Base-by-base conservation (phyloP, 2,888 invertebrate species). In the Parnassius orleans region DNA sequence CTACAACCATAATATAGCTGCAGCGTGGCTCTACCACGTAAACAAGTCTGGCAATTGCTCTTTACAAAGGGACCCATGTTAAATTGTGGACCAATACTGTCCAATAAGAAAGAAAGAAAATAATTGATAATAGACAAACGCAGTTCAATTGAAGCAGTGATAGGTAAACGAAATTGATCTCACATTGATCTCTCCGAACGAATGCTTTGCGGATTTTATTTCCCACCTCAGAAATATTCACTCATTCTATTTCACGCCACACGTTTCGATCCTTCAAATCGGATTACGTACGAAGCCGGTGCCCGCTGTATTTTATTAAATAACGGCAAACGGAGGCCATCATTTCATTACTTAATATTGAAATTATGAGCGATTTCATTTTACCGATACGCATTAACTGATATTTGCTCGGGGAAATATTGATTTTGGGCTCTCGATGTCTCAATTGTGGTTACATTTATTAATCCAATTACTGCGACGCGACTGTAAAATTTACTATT, bases 321-420 rank as follows among this genome's bases (percentile, higher is more conserved):
- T 46, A 12, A 46, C 46, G 46, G 46, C 46, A 12, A 12, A 43
- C 53, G 65, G 54, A 11, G 43, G 24, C 53, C 60, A 42, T 65
- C 57, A 57, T 64, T 58, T 51, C 66, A 66, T 71, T 67, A 69
- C 67, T 70, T 70, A 71, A 72, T 71, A 71, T 70, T 67, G 65
- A 70, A 72, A 69, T 69, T 70, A 70, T 63, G 66, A 64, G 48
- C 66, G 66, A 71, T 43, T 43, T 11, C 43, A 43, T 43, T 43
- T 43, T 11, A 43, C 43, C 43, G 43, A 11, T 11, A 3, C 43
- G 11, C 43, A 43, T 43, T 43, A 43, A 11, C 43, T 10, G 10
- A 43, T 11, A 43, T 43, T 43, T 3, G 43, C 11, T 10, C 43
- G 43, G 43, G 10, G 43, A 43, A 43, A 43, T 43, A 43, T 43